Percentiles rank a stretch among this genome's conserved stretches.
Conservation (phyloP, 2,888 invertebrate species). For the Agapostemon virescens region DNA sequence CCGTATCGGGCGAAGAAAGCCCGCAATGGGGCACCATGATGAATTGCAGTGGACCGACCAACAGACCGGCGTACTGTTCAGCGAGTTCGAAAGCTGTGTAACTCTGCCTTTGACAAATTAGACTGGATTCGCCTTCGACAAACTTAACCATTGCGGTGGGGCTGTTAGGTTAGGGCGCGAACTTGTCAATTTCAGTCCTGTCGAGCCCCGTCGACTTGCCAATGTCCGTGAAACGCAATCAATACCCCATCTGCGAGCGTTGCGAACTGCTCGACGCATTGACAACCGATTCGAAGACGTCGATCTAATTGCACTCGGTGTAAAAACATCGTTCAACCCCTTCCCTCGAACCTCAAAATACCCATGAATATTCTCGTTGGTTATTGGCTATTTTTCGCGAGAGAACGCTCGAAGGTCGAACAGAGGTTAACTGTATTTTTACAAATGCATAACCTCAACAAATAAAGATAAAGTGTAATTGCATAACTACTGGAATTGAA, state of each 20-base stretch:
- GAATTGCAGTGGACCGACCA: slow-evolving; percentile 22
- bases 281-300: background rate
- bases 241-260: background rate
- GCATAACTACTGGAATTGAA: no score
- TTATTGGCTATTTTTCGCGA: no score
- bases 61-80: slow-evolving; percentile 12
- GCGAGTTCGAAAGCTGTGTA: background rate
- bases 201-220: background rate
- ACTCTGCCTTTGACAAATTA: slow-evolving; percentile 53
- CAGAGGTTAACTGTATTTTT: no score
- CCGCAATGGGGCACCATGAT: background rate
- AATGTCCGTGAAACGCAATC: slow-evolving; percentile 31
- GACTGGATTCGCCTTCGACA: slow-evolving; percentile 43
- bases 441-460: no score
- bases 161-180: background rate
- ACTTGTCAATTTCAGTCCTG: slow-evolving; percentile 47
- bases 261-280: background rate
- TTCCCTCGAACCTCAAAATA: no score
- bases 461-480: no score
- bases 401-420: no score
- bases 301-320: no score
- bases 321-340: no score
- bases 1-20: slow-evolving; percentile 13
- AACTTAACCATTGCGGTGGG: slow-evolving; percentile 33
- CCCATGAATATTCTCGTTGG: no score